These are phyloP conservation scores for Chrysochloris asiatica DNA, from an alignment of 2,113 vertebrate genomes.

Conservation along the genomic window DNA sequence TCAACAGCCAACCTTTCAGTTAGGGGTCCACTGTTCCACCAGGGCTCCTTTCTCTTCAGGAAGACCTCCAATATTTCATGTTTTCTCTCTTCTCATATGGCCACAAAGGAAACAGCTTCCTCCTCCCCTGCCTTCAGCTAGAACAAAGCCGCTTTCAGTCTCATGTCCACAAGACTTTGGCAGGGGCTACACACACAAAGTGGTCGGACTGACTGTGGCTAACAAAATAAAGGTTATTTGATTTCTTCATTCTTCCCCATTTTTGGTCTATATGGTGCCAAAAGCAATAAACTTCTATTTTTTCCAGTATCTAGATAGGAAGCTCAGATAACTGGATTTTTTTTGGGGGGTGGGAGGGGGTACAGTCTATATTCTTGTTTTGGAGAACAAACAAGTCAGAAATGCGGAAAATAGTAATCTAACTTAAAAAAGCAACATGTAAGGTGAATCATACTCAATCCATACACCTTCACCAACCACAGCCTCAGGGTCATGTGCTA, in stretches of 20 bases:
- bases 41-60: constrained; percentile 26
- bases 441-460: not conserved
- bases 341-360: not conserved
- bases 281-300: constrained; percentile 68
- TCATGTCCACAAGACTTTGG: constrained; percentile 41
- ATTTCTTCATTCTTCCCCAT: constrained; percentile 25
- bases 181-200: not conserved
- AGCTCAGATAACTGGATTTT: constrained; percentile 59
- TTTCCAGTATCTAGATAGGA: constrained; percentile 43
- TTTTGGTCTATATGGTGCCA: constrained; percentile 42
- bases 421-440: not conserved
- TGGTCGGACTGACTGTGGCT: not conserved
- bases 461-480: not conserved
- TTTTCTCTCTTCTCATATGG: not conserved
- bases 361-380: constrained; percentile 38
- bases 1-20: no score
- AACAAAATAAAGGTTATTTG: constrained; percentile 32
- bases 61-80: constrained; percentile 58
- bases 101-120: not conserved
- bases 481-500: not conserved
- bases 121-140: not conserved
- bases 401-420: constrained; percentile 21
- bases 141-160: constrained; percentile 53
- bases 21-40: no score
- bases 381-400: constrained; percentile 9